phyloP scores from a whole-genome alignment of 2,113 vertebrate genomes.

The Probosciger aterrimus region DNA sequence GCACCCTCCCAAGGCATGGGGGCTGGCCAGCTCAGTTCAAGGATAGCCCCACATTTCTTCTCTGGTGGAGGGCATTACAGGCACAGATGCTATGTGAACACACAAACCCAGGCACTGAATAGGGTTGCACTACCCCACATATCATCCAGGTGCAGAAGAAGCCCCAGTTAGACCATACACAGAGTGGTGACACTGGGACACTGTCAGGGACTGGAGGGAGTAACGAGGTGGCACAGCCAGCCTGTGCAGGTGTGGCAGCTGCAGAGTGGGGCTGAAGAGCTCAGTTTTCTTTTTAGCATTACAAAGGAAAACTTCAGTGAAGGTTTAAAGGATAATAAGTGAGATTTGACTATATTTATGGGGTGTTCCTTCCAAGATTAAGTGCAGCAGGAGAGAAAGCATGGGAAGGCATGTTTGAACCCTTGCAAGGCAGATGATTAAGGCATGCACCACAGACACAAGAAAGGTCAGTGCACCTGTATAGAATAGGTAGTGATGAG shows the following conservation, averaged over 20 bases:
- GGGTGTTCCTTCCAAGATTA: not conserved
- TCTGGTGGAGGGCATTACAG: rapidly evolving
- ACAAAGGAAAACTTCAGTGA: not conserved
- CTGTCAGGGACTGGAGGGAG: rapidly evolving
- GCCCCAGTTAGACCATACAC: rapidly evolving
- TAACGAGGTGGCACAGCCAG: rapidly evolving
- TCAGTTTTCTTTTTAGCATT: not conserved
- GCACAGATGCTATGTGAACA: rapidly evolving
- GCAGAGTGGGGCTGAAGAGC: not conserved
- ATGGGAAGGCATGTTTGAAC: not conserved
- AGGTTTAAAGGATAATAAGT: not conserved
- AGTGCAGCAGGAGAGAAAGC: not conserved
- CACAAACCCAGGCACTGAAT: too few relatives aligned
- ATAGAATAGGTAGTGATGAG: not conserved
- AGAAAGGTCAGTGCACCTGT: not conserved
- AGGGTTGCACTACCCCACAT: rapidly evolving
- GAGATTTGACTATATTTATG: not conserved
- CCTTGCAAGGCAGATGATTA: not conserved
- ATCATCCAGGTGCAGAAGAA: too few relatives aligned
- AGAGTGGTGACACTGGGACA: not conserved
- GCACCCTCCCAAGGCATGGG: rapidly evolving
- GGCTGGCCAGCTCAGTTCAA: not conserved
- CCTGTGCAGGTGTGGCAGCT: not conserved
- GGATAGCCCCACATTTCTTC: not conserved
- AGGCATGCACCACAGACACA: not conserved